Base-by-base conservation (phyloP, 2,113 vertebrate species). In the Perca flavescens region DNA sequence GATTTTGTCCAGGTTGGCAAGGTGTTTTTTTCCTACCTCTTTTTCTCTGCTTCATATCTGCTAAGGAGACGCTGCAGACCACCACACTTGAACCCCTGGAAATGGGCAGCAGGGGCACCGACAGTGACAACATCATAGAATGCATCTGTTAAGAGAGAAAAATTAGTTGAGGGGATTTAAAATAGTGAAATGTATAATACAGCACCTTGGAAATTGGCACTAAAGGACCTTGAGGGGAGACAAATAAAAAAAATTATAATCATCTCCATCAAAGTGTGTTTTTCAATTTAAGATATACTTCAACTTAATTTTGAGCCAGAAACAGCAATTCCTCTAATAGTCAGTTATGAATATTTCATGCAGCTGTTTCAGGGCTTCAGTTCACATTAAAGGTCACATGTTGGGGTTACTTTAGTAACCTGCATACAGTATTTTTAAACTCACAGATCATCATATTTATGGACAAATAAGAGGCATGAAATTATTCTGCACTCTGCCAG, bases 31-130 rank as follows among this genome's bases (percentile, higher is more conserved):
- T 40, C 95, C 93, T 96, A 99, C 98, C 98, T 99, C 88, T 97
- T 96, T 89, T 98, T 98, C 89, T 99, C 98, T 40, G 94, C 92
- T 89, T 99, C 97, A 79, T 99, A 98, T 95, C 96, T 96, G 88
- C 92, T 96, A 6, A 99, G 94, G 7, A 99, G 94, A 85, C 96
- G 97, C 85, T 97, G 96, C 88, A 99, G 97, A 82, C 98, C 98
- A 21, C 98, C 98, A 14, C 96, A 97, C 92, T 99, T 99, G 94
- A 99, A 99, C 78, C 98, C 98, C 94, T 99, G 98, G 93, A 95
- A 97, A 93, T 99, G 98, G 0, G 98, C 97, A 3, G 98, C 98
- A 0, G 98, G 98, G 40, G 98, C 98, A 85, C 98, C 98, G 14
- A 98, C 97, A 0, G 98, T 99, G 91, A 99, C 95, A 60, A 99